Percentiles rank a stretch among this genome's conserved stretches.
phyloP scores from a whole-genome alignment of 2,888 invertebrate genomes.

The Habroteleia sp. region DNA sequence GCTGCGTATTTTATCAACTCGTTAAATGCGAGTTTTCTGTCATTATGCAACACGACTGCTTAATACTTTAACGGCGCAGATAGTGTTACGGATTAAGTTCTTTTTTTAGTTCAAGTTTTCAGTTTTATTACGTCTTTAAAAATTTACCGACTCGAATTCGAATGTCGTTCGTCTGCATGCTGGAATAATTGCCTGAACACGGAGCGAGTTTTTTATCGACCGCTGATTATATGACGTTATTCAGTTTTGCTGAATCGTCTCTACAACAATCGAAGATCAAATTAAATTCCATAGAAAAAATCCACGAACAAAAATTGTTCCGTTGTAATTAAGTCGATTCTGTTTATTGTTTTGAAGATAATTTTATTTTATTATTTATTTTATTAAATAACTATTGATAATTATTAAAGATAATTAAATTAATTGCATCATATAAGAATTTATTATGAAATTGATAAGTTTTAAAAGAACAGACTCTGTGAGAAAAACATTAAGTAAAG shows the following conservation, averaged over 20 bases:
- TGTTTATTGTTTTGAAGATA: not conserved
- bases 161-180: constrained; percentile 19
- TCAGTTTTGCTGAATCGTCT: constrained; percentile 5
- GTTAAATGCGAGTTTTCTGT: constrained; percentile 22
- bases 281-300: not conserved
- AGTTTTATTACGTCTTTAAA: constrained; percentile 23
- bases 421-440: no score
- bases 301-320: not conserved
- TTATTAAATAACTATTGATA: no score
- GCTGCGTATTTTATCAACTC: constrained; percentile 33
- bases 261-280: constrained; percentile 7
- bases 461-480: no score
- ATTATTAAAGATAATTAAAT: no score
- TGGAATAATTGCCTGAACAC: constrained; percentile 15
- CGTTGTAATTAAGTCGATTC: not conserved
- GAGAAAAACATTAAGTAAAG: no score
- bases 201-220: constrained; percentile 24
- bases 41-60: constrained; percentile 41
- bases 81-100: constrained; percentile 6
- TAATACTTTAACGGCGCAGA: constrained; percentile 34
- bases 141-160: constrained; percentile 16
- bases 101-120: constrained; percentile 10
- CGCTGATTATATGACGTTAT: constrained; percentile 9
- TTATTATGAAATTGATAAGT: no score
- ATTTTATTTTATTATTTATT: no score